Conservation (phyloP, 2,797 vertebrate genomes). For the Tapera naevia region DNA sequence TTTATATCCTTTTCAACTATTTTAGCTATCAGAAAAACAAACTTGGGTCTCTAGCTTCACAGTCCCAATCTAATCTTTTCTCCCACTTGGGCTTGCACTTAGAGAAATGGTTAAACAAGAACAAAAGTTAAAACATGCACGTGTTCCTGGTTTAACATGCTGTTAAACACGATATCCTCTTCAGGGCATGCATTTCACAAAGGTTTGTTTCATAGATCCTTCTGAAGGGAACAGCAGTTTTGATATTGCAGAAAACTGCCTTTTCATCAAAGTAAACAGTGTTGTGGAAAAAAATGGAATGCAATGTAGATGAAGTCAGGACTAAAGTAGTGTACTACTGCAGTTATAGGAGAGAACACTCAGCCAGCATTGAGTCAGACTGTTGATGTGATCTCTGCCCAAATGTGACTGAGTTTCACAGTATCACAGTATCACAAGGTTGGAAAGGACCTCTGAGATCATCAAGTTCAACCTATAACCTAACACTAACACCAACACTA, state of each 20-base stretch:
- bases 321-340: background rate
- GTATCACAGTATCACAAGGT: no score
- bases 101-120: background rate
- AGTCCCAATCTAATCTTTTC: background rate
- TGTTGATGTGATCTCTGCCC: background rate
- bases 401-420: no score
- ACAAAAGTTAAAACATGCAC: background rate
- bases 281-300: rapidly evolving
- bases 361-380: background rate
- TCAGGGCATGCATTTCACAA: background rate
- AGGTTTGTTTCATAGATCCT: background rate
- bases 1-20: background rate
- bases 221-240: background rate
- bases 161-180: background rate
- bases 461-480: no score
- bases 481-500: no score
- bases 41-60: background rate
- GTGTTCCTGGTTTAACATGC: background rate
- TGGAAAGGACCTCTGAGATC: no score
- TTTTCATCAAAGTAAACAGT: background rate
- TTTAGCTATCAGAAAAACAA: background rate
- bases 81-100: background rate
- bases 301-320: background rate
- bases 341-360: background rate
- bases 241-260: background rate